Evolutionary conservation across 2,113 vertebrate genomes (phyloP).

Genomic region (Vidua chalybeata): DNA sequence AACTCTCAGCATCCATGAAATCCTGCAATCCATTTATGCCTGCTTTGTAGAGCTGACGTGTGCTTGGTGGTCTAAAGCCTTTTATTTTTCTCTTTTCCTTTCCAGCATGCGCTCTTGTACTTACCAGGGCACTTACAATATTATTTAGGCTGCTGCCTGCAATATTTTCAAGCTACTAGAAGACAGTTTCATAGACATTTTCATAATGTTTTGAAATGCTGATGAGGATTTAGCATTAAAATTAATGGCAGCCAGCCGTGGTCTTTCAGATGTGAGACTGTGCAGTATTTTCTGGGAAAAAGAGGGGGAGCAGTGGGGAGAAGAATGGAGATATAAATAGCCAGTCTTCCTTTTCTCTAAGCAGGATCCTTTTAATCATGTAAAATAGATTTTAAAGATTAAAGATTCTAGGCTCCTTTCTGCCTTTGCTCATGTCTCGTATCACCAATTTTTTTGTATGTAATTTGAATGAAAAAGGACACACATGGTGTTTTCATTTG

Average conservation of each 20-base stretch:
- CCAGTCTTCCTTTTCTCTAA: conserved; percentile 62
- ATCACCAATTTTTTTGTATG: conserved; percentile 45
- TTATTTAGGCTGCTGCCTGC: conserved; percentile 64
- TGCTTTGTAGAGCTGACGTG: conserved; percentile 22
- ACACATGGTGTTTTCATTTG: conserved; percentile 28
- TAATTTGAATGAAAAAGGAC: conserved; percentile 64
- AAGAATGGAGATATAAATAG: conserved; percentile 70
- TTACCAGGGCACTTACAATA: conserved; percentile 48
- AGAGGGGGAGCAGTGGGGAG: neutral
- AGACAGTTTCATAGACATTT: conserved; percentile 68
- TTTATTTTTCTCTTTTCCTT: conserved; percentile 47
- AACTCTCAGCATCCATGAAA: conserved; percentile 38
- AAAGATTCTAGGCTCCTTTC: conserved; percentile 63
- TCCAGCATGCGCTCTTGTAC: conserved; percentile 61
- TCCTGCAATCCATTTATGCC: conserved; percentile 52
- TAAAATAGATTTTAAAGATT: conserved; percentile 75
- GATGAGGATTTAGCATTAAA: conserved; percentile 74
- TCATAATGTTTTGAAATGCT: conserved; percentile 75
- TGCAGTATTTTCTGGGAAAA: conserved; percentile 60
- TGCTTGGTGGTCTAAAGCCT: conserved; percentile 43
- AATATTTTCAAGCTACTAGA: conserved; percentile 65
- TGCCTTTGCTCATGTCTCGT: conserved; percentile 38
- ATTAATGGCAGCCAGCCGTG: conserved; percentile 68
- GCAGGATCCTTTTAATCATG: conserved; percentile 72
- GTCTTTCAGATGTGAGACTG: conserved; percentile 65